Evolutionary conservation across 2,113 vertebrate species (phyloP).

Genomic region (Epinephelus cyanopodus): DNA sequence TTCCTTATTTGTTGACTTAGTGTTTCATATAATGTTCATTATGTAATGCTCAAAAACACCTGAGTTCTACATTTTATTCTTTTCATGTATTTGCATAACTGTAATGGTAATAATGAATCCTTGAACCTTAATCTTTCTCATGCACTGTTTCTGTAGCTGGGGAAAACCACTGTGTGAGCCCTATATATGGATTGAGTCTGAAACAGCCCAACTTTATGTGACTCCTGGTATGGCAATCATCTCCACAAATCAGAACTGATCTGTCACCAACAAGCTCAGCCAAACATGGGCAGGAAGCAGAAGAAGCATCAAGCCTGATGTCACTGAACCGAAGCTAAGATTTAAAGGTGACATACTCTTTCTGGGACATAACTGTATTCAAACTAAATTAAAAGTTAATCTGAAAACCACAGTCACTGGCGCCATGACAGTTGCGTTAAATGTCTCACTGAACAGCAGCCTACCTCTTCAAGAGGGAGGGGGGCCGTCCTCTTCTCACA

Average conservation of each 20-base stretch:
- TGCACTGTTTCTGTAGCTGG: no score
- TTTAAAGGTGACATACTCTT: not conserved
- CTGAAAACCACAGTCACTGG: not conserved
- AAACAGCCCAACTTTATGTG: not conserved
- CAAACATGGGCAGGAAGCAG: not conserved
- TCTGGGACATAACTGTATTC: not conserved
- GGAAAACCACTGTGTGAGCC: not conserved
- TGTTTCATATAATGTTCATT: no score
- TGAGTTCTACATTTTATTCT: no score
- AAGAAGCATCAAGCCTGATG: not conserved
- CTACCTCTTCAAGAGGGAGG: slow-evolving; percentile 40
- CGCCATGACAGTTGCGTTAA: not conserved
- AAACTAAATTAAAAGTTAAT: not conserved
- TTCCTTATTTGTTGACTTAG: no score
- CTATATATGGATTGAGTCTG: not conserved
- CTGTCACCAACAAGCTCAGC: not conserved
- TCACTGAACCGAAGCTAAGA: not conserved
- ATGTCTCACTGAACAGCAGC: not conserved
- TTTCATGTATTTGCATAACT: no score
- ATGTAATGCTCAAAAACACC: no score
- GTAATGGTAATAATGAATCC: no score
- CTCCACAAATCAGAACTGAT: not conserved
- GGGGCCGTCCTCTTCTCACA: slow-evolving; percentile 46
- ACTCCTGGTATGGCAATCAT: not conserved
- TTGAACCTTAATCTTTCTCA: not conserved